Percentiles rank a stretch among this genome's conserved stretches.
Evolutionary conservation across 2,113 vertebrate genomes (phyloP).

Genomic region (Piliocolobus tephrosceles): DNA sequence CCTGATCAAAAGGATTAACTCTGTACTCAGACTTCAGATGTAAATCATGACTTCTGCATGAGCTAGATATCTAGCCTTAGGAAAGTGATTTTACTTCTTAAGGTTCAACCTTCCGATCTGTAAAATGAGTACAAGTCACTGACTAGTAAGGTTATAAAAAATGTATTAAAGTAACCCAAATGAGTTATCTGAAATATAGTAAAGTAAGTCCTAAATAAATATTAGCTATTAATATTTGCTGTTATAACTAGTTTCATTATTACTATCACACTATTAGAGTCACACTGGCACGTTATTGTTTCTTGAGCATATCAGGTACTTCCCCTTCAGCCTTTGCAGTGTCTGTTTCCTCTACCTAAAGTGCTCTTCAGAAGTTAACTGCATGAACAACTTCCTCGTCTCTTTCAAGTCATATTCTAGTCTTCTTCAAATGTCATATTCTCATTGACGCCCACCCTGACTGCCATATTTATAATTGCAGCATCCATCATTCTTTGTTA

Average conservation of each 20-base stretch:
- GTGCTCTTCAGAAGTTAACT: not conserved
- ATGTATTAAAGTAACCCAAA: not conserved
- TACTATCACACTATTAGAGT: not conserved
- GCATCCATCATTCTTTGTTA: not conserved
- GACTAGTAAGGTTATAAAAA: not conserved
- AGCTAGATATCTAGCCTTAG: not conserved
- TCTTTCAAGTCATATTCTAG: not conserved
- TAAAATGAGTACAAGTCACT: not conserved
- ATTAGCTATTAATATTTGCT: not conserved
- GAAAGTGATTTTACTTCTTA: not conserved
- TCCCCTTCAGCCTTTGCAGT: not conserved
- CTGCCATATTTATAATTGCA: not conserved
- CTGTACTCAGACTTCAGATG: not conserved
- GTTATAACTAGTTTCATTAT: not conserved
- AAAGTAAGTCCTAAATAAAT: not conserved
- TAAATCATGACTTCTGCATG: not conserved
- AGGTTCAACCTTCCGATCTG: not conserved
- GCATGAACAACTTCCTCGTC: not conserved
- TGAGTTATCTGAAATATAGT: not conserved
- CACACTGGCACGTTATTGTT: not conserved
- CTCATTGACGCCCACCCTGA: not conserved
- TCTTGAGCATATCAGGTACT: not conserved
- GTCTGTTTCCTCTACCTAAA: not conserved
- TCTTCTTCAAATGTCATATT: not conserved
- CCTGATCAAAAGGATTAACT: not conserved